phyloP scores from a whole-genome alignment of 2,113 vertebrate genomes.

The Hemibagrus wyckioides region DNA sequence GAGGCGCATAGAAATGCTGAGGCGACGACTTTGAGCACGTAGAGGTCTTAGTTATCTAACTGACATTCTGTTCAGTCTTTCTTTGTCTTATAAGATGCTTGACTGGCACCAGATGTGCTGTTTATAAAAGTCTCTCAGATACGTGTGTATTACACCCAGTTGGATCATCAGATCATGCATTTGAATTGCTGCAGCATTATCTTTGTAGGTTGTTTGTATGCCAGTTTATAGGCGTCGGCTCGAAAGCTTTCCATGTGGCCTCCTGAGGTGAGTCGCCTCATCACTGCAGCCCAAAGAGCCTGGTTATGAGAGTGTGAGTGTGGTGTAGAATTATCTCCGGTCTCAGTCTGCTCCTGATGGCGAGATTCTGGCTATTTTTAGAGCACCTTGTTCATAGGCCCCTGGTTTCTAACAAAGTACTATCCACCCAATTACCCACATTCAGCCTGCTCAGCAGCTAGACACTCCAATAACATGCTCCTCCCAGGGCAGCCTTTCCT shows the following conservation, averaged over 20 bases:
- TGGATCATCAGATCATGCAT: not conserved
- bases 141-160: not conserved
- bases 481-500: not conserved
- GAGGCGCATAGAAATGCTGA: not conserved
- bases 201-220: not conserved
- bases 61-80: not conserved
- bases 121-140: not conserved
- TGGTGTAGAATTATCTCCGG: not conserved
- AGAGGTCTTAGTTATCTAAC: not conserved
- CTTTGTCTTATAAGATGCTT: not conserved
- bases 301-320: not conserved
- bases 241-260: not conserved
- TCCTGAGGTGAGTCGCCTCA: not conserved
- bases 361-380: conserved; percentile 35
- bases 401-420: conserved; percentile 30
- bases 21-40: not conserved
- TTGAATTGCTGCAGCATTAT: not conserved
- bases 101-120: not conserved
- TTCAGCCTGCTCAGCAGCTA: conserved; percentile 22
- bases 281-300: not conserved
- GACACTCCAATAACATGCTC: not conserved
- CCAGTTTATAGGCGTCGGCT: not conserved
- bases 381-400: conserved; percentile 24
- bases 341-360: conserved; percentile 18
- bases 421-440: conserved; percentile 31